Conservation (phyloP, 2,888 invertebrate species). For the Aporophyla nigra region DNA sequence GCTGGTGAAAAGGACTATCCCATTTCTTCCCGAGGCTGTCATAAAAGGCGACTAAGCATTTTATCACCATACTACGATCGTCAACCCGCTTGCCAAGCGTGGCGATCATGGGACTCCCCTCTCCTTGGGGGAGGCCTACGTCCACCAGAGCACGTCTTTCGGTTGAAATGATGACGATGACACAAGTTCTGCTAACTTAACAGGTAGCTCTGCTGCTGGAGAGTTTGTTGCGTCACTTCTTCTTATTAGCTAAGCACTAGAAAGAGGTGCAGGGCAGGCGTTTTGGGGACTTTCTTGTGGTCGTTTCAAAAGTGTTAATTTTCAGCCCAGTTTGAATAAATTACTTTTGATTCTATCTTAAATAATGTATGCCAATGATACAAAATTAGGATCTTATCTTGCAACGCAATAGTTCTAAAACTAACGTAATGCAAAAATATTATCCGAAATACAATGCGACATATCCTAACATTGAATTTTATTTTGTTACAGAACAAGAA, state of each 20-base stretch:
- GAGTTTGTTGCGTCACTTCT: too few relatives aligned
- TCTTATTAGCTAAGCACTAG: neutral
- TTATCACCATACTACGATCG: too few relatives aligned
- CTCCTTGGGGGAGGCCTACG: too few relatives aligned
- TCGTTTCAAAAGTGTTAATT: neutral
- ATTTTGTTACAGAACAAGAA: conserved; percentile 63
- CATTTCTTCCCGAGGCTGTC: too few relatives aligned
- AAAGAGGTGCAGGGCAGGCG: neutral
- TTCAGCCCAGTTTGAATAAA: neutral
- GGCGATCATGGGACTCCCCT: too few relatives aligned
- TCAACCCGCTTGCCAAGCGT: too few relatives aligned
- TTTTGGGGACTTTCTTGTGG: neutral
- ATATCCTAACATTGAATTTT: conserved; percentile 44
- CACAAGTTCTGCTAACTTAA: neutral
- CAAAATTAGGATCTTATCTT: neutral
- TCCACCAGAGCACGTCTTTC: too few relatives aligned
- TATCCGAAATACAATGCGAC: neutral
- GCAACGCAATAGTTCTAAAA: neutral
- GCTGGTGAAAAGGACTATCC: too few relatives aligned
- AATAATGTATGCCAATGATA: neutral
- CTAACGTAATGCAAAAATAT: neutral
- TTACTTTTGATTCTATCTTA: neutral
- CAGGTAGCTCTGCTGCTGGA: neutral
- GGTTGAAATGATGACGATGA: too few relatives aligned
- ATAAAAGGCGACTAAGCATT: too few relatives aligned